Conservation (phyloP, 1,140 invertebrate genomes). For the Cydia fagiglandana region DNA sequence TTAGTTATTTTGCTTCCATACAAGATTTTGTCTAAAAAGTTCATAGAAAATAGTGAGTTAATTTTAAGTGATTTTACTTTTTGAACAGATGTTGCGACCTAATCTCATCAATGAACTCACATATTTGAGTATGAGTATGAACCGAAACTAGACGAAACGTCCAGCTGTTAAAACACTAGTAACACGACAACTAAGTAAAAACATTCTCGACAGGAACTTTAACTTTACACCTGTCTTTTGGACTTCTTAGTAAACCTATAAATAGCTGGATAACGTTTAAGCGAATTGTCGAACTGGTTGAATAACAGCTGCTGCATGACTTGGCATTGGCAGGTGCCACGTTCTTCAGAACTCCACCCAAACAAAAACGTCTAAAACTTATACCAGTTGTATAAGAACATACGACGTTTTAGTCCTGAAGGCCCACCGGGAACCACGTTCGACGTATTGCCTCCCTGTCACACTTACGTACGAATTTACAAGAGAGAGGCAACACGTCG, state of each 20-base stretch:
- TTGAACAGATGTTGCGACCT: no score
- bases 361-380: neutral
- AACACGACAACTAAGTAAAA: neutral
- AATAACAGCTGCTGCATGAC: conserved; percentile 4
- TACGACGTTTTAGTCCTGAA: neutral
- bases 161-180: neutral
- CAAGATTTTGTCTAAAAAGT: no score
- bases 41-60: no score
- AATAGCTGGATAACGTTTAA: neutral
- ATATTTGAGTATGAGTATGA: neutral
- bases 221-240: conserved; percentile 2
- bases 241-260: neutral
- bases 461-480: no score
- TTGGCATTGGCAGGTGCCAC: neutral
- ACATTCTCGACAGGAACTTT: neutral
- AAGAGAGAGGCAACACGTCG: no score
- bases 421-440: no score
- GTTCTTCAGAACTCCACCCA: neutral
- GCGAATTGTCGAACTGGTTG: neutral
- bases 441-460: no score
- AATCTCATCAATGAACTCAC: neutral
- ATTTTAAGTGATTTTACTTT: no score
- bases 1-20: no score
- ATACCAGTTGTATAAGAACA: neutral
- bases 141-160: neutral